Base-by-base conservation (phyloP, 92 coral and sea anemone species). In the Epizoanthus ramosus region DNA sequence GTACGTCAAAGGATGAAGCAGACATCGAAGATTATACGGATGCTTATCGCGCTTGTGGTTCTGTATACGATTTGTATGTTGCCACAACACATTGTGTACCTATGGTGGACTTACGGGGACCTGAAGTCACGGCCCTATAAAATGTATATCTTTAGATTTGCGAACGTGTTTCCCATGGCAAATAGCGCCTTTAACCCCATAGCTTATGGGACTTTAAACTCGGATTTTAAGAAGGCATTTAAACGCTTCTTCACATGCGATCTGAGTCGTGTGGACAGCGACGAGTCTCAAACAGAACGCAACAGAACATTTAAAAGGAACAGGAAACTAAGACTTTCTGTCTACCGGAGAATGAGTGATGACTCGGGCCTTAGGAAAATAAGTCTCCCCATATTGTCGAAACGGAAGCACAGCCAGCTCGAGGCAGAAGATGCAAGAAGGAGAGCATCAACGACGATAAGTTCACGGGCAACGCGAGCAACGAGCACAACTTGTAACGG, bases 81-180 rank as follows among this genome's bases (percentile, higher is more conserved):
- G 37, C 99, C 99, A 0, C 99, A 97, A 64, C 99, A 97, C 66
- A 70, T 97, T 15, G 92, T 94, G 15, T 97, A 90, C 83, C 74
- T 97, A 28, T 92, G 94, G 88, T 73, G 66, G 81, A 80, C 81
- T 3, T 97, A 94, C 73, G 99, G 99, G 7, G 85, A 97, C 56
- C 86, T 97, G 35, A 57, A 25, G 23, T 63, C 80, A 18, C 89
- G 87, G 35, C 95, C 91, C 17, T 94, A 97, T 80, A 72, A 80
- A 12, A 83, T 97, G 28, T 97, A 97, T 25, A 92, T 97, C 14
- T 85, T 97, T 45, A 92, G 99, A 18, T 92, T 97, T 79, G 83
- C 99, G 9, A 94, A 97, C 86, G 96, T 97, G 17, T 97, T 97
- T 65, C 94, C 98, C 0, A 97, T 97, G 99, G 99, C 99, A 2